Percentiles rank a stretch among this genome's conserved stretches.
Evolutionary conservation across 2,797 vertebrate genomes (phyloP).

Genomic region (Gila robusta): DNA sequence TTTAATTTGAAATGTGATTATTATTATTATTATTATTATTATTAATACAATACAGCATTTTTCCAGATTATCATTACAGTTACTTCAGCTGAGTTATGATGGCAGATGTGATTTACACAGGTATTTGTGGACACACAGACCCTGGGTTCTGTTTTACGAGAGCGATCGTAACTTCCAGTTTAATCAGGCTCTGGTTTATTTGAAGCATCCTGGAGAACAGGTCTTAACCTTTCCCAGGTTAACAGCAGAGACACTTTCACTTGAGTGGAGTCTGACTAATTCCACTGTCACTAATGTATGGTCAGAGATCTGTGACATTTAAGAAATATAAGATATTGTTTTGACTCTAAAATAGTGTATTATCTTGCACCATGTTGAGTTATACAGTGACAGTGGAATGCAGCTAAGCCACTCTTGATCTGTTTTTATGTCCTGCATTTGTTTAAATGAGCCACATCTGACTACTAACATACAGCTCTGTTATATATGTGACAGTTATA

Average conservation of each 20-base stretch:
- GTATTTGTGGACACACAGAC: constrained; percentile 26
- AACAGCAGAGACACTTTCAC: constrained; percentile 33
- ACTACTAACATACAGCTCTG: neutral
- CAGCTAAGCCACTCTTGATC: neutral
- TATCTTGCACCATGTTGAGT: constrained; percentile 1
- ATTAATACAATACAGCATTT: neutral
- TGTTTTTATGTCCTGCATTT: constrained; percentile 12
- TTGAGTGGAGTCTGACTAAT: constrained; percentile 16
- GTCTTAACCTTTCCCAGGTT: constrained; percentile 48
- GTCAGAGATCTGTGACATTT: neutral
- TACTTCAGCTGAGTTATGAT: neutral
- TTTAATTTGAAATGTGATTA: neutral
- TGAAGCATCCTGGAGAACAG: constrained; percentile 44
- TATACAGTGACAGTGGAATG: neutral
- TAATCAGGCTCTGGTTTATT: constrained; percentile 47
- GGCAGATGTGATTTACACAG: neutral
- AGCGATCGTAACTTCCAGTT: constrained; percentile 31
- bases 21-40: neutral
- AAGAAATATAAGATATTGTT: neutral
- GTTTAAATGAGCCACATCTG: neutral
- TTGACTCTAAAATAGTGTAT: neutral
- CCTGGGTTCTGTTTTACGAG: constrained; percentile 30
- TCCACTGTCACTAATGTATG: neutral
- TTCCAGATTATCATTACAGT: neutral
- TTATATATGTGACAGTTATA: neutral